Evolutionary conservation across 92 coral and sea anemone species (phyloP), one percentile per base, ranked within the genome.

Genomic region (Umimayanthus chanpuru): DNA sequence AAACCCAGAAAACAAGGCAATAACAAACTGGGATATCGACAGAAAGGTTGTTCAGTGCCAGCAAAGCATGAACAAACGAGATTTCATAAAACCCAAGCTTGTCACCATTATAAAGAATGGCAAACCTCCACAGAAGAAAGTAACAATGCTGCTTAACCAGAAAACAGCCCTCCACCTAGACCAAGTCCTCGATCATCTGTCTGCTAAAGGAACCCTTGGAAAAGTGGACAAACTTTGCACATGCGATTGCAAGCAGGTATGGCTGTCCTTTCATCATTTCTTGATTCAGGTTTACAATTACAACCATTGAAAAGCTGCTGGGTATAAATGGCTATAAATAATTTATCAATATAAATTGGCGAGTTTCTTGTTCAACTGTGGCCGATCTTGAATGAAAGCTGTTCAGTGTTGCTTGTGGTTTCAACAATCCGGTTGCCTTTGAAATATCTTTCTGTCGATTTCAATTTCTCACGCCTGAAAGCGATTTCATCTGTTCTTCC

Each of bases 81-180:
- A 96, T 88, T 96, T 91, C 94, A 95, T 96, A 93, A 94, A 95
- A 89, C 97, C 99, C 40, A 96, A 95, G 86, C 90, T 96, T 90
- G 98, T 95, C 73, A 96, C 99, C 16, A 95, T 96, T 61, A 94
- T 96, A 75, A 96, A 96, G 92, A 92, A 93, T 85, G 99, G 99
- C 41, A 96, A 96, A 73, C 98, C 98, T 68, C 99, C 99, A 28
- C 98, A 95, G 89, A 96, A 96, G 96, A 96, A 96, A 92, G 99
- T 96, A n/a, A 96, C 99, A 90, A 96, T 96, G 99, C 91, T 96
- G 14, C 94, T 96, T 32, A 96, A 96, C 82, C 88, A 89, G 64
- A 96, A 96, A 88, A 96, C 99, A 76, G 99, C 99, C 43, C 87
- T 96, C 28, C 89, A 92, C 85, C 90, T 96, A 70, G 92, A 96